These are phyloP conservation scores for Anguilla marmorata DNA, from an alignment of 2,797 vertebrate species.

Conservation along the genomic window DNA sequence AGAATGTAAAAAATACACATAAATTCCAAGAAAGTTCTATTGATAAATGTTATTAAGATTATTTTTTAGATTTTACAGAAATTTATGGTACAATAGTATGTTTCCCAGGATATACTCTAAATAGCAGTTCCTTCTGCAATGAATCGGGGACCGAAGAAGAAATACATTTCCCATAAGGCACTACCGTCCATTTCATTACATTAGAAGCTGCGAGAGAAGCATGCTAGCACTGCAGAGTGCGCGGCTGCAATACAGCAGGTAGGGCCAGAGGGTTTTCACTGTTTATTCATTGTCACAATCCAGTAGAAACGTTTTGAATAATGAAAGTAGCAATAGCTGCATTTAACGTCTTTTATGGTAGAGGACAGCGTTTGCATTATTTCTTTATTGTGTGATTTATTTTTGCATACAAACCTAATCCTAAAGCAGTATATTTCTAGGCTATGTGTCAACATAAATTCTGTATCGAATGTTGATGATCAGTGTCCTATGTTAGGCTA, in stretches of 20 bases:
- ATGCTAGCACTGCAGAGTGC: neutral
- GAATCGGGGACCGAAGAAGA: neutral
- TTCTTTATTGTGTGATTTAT: neutral
- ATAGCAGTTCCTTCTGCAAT: neutral
- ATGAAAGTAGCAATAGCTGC: neutral
- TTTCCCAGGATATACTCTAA: neutral
- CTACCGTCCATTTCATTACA: constrained; percentile 6
- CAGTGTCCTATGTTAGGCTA: neutral
- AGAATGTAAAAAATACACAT: no score
- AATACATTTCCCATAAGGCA: constrained; percentile 53
- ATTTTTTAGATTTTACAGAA: no score
- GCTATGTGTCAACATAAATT: neutral
- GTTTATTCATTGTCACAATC: neutral
- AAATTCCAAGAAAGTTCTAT: no score
- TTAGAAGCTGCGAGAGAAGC: constrained; percentile 21
- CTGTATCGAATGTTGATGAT: neutral
- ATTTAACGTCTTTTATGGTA: neutral
- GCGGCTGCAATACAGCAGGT: neutral
- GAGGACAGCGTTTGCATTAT: neutral
- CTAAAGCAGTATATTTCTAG: neutral
- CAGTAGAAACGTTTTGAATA: neutral
- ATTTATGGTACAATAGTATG: no score
- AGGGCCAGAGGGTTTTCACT: neutral
- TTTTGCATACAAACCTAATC: neutral
- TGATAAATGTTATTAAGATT: no score